Conservation (phyloP, 1,140 invertebrate genomes). For the Drosophila simulans region DNA sequence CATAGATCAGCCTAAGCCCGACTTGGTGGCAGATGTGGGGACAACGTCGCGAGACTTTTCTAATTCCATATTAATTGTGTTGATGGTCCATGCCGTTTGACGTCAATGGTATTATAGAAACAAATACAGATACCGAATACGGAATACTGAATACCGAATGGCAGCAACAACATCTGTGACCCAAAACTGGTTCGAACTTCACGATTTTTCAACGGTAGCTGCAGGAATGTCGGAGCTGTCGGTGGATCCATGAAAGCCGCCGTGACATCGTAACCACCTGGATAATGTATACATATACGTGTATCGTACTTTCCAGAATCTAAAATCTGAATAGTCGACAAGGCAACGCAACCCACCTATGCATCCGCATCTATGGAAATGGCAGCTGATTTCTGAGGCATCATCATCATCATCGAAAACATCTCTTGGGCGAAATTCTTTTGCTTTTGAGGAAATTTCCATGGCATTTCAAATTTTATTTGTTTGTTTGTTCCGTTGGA, state of each 20-base stretch:
- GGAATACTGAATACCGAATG: too few relatives aligned
- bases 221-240: slow-evolving; percentile 32
- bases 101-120: slow-evolving; percentile 80
- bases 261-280: slow-evolving; percentile 58
- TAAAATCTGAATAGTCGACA: neutral
- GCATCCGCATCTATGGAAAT: slow-evolving; percentile 30
- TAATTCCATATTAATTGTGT: slow-evolving; percentile 73
- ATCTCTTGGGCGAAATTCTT: slow-evolving; percentile 50
- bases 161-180: slow-evolving; percentile 11
- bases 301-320: slow-evolving; percentile 8
- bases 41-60: slow-evolving; percentile 65
- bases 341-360: neutral
- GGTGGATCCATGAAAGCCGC: slow-evolving; percentile 49
- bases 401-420: slow-evolving; percentile 41
- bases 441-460: slow-evolving; percentile 68
- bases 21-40: slow-evolving; percentile 33
- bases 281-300: slow-evolving; percentile 24
- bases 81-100: slow-evolving; percentile 66
- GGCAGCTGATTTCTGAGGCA: slow-evolving; percentile 1
- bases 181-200: slow-evolving; percentile 65
- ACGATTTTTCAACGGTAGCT: slow-evolving; percentile 23
- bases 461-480: slow-evolving; percentile 75
- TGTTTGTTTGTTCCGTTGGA: slow-evolving; percentile 71
- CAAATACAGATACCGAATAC: slow-evolving; percentile 53
- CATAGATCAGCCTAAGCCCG: slow-evolving; percentile 30